A percentile compares a stretch with the other conserved stretches of the same genome.
Conservation (phyloP, 2,888 invertebrate species). For the Eledone cirrhosa region DNA sequence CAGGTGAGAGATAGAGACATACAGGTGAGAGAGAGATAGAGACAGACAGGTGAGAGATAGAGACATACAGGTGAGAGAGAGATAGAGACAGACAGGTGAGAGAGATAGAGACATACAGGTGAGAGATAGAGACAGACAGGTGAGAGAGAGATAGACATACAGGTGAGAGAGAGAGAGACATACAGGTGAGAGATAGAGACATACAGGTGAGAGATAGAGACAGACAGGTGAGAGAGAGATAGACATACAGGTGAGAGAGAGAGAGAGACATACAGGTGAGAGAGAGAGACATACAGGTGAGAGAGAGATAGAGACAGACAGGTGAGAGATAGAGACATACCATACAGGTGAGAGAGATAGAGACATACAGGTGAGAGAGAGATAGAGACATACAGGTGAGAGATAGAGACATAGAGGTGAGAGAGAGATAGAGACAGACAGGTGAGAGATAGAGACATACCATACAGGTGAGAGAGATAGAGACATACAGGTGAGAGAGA, state of each 20-base stretch:
- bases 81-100: too few relatives aligned
- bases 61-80: neutral
- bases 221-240: too few relatives aligned
- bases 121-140: neutral
- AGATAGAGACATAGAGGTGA: neutral
- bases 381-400: neutral
- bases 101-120: neutral
- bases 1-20: too few relatives aligned
- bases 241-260: too few relatives aligned
- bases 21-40: neutral
- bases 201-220: neutral
- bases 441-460: neutral
- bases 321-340: too few relatives aligned
- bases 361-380: too few relatives aligned
- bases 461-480: too few relatives aligned
- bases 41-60: neutral
- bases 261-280: too few relatives aligned
- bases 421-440: neutral
- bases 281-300: neutral
- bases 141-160: too few relatives aligned
- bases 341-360: neutral
- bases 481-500: neutral
- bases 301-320: neutral
- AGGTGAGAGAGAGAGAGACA: too few relatives aligned
- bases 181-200: neutral